Base-by-base conservation (phyloP, 2,888 invertebrate species). In the Lithophane socia region DNA sequence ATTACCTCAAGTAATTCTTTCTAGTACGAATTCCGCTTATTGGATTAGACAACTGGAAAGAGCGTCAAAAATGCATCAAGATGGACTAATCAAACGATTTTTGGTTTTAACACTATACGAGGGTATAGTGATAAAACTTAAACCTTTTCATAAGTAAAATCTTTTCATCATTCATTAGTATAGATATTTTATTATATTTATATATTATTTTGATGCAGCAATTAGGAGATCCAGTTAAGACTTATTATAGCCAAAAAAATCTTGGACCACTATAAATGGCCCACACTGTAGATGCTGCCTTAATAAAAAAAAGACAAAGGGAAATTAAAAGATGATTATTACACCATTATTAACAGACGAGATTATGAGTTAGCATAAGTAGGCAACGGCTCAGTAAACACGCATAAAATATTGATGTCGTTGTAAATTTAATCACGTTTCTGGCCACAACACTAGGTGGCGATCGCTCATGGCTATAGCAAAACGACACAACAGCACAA, bases 351-450 rank as follows among this genome's bases (percentile, higher is more conserved):
- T 44, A 76, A 64, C 54, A 58, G 56, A 47, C 10, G 16, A 56
- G 49, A 82, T 58, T 78, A 69, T 61, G 65, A 74, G 42, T 72
- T 56, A 63, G 74, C 78, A 67, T 60, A 63, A 75, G 68, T 61
- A 49, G 78, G 82, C 74, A 86, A 84, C 83, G 77, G 83, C 78
- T 82, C 69, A 79, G 80, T 78, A 80, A 76, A 80, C 83, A 83
- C 80, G 79, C 85, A 89, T 90, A 89, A 89, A 92, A 88, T 87
- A 89, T 85, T 89, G 87, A 90, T 90, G 91, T 87, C 89, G 92
- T 92, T 92, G 89, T 89, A 92, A 93, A 93, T 94, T 93, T 93
- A 93, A 94, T 93, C 92, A 93, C 90, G 93, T 92, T 90, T 88
- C 89, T 90, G 91, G 88, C 90, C 90, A 92, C 91, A 91, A 90